phyloP scores from a whole-genome alignment of 2,888 invertebrate genomes.

The Catocala nupta region DNA sequence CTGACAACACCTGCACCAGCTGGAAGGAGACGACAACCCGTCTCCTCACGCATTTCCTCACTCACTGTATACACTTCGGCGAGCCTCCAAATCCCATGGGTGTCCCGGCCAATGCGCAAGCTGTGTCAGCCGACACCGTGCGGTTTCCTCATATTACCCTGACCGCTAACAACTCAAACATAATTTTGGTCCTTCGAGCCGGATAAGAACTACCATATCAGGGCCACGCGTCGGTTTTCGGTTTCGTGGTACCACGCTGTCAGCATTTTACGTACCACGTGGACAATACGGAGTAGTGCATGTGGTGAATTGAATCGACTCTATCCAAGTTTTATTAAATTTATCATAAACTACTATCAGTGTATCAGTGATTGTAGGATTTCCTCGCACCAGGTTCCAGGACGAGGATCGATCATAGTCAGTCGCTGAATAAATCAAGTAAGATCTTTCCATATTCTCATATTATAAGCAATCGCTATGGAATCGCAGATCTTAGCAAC shows the following conservation, averaged over 20 bases:
- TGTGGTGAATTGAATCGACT: background rate
- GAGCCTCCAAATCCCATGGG: no score
- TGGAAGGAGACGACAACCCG: no score
- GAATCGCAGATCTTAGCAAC: constrained; percentile 8
- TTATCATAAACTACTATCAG: background rate
- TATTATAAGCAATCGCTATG: constrained; percentile 8
- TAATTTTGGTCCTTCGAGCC: constrained; percentile 1
- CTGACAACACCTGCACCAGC: no score
- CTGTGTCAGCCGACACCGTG: no score
- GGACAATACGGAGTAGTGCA: background rate
- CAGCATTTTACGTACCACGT: background rate
- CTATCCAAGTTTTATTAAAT: no score
- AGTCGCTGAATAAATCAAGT: constrained; percentile 1
- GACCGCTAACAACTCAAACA: background rate
- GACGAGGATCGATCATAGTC: background rate
- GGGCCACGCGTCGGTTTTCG: background rate
- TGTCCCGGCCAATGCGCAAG: no score
- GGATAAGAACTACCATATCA: background rate
- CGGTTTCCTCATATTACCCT: no score
- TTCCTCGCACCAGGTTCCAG: background rate
- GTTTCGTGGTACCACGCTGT: background rate
- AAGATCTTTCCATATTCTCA: constrained; percentile 5
- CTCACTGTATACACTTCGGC: no score
- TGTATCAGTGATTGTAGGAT: background rate
- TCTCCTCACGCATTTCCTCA: no score